Conservation (phyloP, 2,797 vertebrate species). For the Squalus acanthias region DNA sequence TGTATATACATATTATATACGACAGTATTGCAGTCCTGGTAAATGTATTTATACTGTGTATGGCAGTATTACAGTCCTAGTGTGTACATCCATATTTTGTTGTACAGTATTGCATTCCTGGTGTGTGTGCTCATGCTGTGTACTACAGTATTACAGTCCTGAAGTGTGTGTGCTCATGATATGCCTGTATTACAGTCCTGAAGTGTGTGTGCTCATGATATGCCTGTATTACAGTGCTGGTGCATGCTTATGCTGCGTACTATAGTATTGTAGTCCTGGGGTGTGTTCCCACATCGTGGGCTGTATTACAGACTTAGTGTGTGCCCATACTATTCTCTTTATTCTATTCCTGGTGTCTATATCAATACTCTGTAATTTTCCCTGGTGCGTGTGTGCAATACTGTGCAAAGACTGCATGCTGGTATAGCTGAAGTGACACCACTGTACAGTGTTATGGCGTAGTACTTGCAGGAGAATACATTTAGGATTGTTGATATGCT, state of each 20-base stretch:
- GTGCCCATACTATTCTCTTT: not conserved
- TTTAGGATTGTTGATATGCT: not conserved
- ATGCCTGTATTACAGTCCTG: not conserved
- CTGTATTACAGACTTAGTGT: not conserved
- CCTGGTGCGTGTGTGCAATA: not conserved
- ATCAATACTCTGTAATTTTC: not conserved
- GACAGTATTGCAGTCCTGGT: not conserved
- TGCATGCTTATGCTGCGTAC: not conserved
- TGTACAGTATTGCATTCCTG: not conserved
- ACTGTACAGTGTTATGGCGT: not conserved
- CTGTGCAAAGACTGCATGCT: not conserved
- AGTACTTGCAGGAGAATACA: not conserved
- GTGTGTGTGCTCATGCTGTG: not conserved
- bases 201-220: too few species aligned
- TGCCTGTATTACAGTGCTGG: too few species aligned
- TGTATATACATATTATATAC: not conserved
- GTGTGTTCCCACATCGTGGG: not conserved
- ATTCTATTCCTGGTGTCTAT: not conserved
- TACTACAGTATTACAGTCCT: too few species aligned
- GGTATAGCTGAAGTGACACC: not conserved
- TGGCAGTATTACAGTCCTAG: not conserved
- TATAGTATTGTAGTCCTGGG: not conserved
- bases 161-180: not conserved
- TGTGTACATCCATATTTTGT: not conserved
- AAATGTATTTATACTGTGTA: not conserved